These are phyloP conservation scores for Huso huso DNA, from an alignment of 2,797 vertebrate genomes.

Conservation along the genomic window DNA sequence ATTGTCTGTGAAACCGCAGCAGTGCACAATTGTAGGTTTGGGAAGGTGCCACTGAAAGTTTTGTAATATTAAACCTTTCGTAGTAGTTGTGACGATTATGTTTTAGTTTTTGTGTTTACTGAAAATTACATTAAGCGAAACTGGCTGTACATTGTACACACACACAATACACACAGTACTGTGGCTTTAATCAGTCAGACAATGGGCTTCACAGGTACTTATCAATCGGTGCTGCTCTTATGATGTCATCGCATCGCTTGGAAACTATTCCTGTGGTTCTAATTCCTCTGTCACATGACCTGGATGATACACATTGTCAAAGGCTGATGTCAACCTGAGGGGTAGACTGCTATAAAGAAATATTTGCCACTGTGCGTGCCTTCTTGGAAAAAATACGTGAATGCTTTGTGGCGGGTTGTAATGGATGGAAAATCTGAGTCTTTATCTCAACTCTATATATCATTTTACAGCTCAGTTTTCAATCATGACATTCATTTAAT, in stretches of 20 bases:
- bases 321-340: constrained; percentile 2
- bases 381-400: not conserved
- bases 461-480: not conserved
- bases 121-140: too few species aligned
- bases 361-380: not conserved
- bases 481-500: too few species aligned
- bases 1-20: too few species aligned
- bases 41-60: too few species aligned
- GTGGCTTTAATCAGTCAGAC: not conserved
- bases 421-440: not conserved
- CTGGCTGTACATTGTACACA: too few species aligned
- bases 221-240: constrained; percentile 17
- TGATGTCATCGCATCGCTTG: constrained; percentile 38
- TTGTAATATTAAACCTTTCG: too few species aligned
- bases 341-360: not conserved
- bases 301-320: not conserved
- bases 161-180: too few species aligned
- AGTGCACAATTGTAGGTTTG: too few species aligned
- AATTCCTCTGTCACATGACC: constrained; percentile 23
- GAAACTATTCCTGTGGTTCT: constrained; percentile 51
- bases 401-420: not conserved
- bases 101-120: too few species aligned
- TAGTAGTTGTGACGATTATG: too few species aligned
- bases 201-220: not conserved
- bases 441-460: not conserved